phyloP scores from a whole-genome alignment of 2,797 vertebrate species.

The Lithobates sylvaticus region DNA sequence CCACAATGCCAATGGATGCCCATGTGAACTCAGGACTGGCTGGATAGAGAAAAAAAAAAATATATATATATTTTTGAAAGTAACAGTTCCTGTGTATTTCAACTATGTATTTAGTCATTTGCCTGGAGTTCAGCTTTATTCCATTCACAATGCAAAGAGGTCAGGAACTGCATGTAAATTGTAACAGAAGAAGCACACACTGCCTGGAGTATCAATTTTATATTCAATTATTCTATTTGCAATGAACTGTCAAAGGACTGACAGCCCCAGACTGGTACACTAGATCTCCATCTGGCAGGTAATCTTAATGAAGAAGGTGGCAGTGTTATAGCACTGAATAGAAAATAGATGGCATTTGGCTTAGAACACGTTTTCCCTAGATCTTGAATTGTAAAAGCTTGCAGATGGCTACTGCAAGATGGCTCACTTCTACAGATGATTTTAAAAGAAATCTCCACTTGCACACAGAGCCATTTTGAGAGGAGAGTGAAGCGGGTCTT shows the following conservation, averaged over 20 bases:
- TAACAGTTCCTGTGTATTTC: no score
- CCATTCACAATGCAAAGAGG: background rate
- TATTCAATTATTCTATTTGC: background rate
- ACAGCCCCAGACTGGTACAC: background rate
- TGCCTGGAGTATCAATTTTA: background rate
- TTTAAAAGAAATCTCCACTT: background rate
- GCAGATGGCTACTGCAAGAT: constrained; percentile 1
- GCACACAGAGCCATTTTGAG: background rate
- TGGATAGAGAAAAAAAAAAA: no score
- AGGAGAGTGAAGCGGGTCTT: no score
- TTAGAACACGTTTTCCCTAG: background rate
- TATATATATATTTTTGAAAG: no score
- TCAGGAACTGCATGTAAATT: background rate
- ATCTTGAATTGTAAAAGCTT: background rate
- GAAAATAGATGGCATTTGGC: no score
- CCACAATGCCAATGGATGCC: no score
- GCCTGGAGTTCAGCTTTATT: no score
- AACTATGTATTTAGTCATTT: no score
- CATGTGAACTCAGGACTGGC: no score
- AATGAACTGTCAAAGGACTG: background rate
- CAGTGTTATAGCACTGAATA: background rate
- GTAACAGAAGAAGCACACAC: background rate
- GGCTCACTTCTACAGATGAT: background rate
- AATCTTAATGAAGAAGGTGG: background rate
- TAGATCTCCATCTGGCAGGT: background rate